These are phyloP conservation scores for Porites cylindrica DNA, from an alignment of 92 coral and sea anemone species.

Conservation along the genomic window DNA sequence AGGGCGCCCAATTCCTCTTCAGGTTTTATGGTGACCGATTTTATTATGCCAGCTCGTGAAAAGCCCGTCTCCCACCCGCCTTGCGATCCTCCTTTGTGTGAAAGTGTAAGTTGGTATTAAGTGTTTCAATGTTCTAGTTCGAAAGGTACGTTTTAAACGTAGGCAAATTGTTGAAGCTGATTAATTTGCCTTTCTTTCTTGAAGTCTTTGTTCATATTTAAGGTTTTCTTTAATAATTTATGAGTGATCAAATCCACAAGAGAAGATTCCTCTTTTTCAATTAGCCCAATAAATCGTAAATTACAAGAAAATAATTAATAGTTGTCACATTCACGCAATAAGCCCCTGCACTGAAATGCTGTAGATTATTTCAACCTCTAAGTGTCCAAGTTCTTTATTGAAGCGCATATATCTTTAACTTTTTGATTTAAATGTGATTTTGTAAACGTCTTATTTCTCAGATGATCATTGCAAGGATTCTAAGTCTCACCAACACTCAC, in stretches of 20 bases:
- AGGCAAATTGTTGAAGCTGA: not conserved
- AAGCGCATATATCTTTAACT: too few species aligned
- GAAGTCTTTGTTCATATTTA: slow-evolving; percentile 7
- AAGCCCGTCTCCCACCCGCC: slow-evolving; percentile 86
- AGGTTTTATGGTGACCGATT: slow-evolving; percentile 66
- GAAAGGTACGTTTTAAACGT: not conserved
- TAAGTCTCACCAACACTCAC: too few species aligned
- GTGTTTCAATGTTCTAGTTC: not conserved
- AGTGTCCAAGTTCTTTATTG: too few species aligned
- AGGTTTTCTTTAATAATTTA: slow-evolving; percentile 31
- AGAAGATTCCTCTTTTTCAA: not conserved
- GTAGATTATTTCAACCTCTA: too few species aligned
- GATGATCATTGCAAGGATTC: too few species aligned
- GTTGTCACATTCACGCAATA: too few species aligned
- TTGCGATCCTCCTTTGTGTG: slow-evolving; percentile 94
- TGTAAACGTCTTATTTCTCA: too few species aligned
- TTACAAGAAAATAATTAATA: not conserved
- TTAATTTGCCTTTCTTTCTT: slow-evolving; percentile 18
- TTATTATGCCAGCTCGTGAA: slow-evolving; percentile 83
- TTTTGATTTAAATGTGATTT: too few species aligned
- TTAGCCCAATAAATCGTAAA: not conserved
- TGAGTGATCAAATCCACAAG: not conserved
- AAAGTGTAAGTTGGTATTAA: slow-evolving; percentile 73
- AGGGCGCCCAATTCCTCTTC: slow-evolving; percentile 26
- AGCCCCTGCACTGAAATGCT: too few species aligned